Evolutionary conservation across 2,113 vertebrate genomes (phyloP).

Genomic region (Calidris pygmaea): DNA sequence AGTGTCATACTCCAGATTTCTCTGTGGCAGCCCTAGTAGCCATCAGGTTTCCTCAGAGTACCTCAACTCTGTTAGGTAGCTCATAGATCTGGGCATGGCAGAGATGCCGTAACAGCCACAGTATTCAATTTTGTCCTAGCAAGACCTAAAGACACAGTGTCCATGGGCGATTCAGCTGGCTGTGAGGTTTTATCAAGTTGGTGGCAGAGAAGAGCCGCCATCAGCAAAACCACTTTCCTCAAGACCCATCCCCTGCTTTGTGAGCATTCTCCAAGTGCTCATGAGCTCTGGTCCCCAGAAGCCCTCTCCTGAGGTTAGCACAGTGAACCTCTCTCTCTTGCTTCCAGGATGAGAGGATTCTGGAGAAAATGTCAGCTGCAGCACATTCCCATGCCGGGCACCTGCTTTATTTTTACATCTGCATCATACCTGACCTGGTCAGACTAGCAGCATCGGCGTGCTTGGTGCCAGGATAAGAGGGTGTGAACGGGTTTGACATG

Average conservation of each 20-base stretch:
- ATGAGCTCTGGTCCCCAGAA: background rate
- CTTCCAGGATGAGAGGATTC: background rate
- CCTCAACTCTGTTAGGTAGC: background rate
- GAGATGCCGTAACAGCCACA: background rate
- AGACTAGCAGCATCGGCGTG: background rate
- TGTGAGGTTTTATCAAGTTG: background rate
- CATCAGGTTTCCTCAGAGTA: background rate
- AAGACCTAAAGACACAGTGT: background rate
- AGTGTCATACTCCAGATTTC: background rate
- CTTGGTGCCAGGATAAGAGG: background rate
- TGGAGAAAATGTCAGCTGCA: background rate
- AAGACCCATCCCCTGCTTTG: background rate
- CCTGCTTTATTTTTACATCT: background rate
- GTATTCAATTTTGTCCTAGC: background rate
- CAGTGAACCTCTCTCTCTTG: background rate
- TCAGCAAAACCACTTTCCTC: background rate
- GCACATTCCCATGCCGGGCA: background rate
- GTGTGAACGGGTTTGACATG: background rate
- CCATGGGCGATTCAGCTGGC: background rate
- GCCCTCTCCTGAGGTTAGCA: background rate
- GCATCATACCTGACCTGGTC: background rate
- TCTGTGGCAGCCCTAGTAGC: background rate
- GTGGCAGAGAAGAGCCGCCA: background rate
- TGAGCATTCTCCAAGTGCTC: background rate
- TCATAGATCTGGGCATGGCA: background rate